Base-by-base conservation (phyloP, 2,888 invertebrate genomes). In the Hypomecis atomaria region DNA sequence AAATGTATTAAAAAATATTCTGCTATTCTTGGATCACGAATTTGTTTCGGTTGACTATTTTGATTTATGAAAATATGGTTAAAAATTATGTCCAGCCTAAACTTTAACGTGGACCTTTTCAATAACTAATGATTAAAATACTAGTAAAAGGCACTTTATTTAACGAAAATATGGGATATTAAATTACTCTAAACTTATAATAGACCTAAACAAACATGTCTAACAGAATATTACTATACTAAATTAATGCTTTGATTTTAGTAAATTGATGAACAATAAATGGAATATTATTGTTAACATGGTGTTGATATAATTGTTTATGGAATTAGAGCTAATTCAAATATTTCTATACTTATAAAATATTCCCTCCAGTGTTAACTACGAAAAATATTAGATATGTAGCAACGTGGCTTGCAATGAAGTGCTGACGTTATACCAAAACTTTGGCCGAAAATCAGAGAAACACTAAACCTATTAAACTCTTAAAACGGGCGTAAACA, bases 401-500 rank as follows among this genome's bases (percentile, higher is more conserved):
- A 66, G 45, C 42, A n/a, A 56, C 42, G 23, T 33, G n/a, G 13
- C 44, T 55, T 65, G 59, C 6, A 33, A 40, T 33, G 40, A 71
- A 72, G 71, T 72, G 68, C 70, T 66, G 62, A 67, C 53, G 65
- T 72, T 71, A 73, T 70, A 71, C 72, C 71, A 69, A 74, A 81
- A 76, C 88, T 89, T 89, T 89, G 89, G 89, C 84, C 84, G 82
- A 72, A 60, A 52, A 69, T 76, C 80, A 78, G 52, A 77, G 82
- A 74, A 78, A 86, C 79, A 79, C 83, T 85, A 83, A 86, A 84
- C 83, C 86, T 87, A 85, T 68, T 71, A 71, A 71, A 72, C 72
- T 71, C 68, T 72, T 62, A 64, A 87, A 90, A 90, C 87, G 87
- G 75, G 80, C 80, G 86, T 88, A 89, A 90, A 91, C 88, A 88